Conservation (phyloP, 1,140 invertebrate genomes). For the Monomorium pharaonis region DNA sequence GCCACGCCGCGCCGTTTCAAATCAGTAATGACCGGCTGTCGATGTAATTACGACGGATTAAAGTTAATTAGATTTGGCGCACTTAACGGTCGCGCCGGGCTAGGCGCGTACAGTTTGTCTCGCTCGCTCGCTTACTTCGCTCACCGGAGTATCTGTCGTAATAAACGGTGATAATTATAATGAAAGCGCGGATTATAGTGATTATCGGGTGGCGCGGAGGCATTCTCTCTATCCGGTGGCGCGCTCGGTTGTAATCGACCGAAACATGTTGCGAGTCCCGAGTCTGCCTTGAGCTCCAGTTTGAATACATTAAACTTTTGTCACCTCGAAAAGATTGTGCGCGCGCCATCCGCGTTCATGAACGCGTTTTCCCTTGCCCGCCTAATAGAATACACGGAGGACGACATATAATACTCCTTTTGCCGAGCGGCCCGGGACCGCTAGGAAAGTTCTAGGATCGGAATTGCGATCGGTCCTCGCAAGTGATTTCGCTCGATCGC, state of each 20-base stretch:
- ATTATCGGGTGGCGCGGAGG: slow-evolving; percentile 60
- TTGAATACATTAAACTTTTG: slow-evolving; percentile 67
- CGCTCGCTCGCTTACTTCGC: slow-evolving; percentile 1
- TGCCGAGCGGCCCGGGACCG: neutral
- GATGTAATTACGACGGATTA: slow-evolving; percentile 69
- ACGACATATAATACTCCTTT: neutral
- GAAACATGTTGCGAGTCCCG: slow-evolving; percentile 24
- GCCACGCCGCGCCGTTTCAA: slow-evolving; percentile 33
- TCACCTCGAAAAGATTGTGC: slow-evolving; percentile 17
- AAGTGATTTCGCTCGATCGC: slow-evolving; percentile 14
- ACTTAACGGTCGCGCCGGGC: slow-evolving; percentile 18
- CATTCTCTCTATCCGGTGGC: slow-evolving; percentile 36
- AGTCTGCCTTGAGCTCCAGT: slow-evolving; percentile 3
- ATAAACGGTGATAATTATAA: slow-evolving; percentile 75
- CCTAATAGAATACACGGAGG: neutral
- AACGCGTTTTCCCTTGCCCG: neutral
- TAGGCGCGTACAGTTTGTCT: neutral
- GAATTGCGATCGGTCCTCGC: slow-evolving; percentile 20
- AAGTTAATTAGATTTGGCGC: slow-evolving; percentile 72
- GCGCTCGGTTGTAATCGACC: slow-evolving; percentile 41
- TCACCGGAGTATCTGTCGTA: slow-evolving; percentile 36
- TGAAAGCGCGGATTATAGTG: slow-evolving; percentile 73
- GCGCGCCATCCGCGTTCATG: neutral
- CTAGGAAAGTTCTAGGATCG: neutral
- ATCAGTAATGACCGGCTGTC: slow-evolving; percentile 58